Conservation (phyloP, 2,888 invertebrate species). For the Napeogenes inachia region DNA sequence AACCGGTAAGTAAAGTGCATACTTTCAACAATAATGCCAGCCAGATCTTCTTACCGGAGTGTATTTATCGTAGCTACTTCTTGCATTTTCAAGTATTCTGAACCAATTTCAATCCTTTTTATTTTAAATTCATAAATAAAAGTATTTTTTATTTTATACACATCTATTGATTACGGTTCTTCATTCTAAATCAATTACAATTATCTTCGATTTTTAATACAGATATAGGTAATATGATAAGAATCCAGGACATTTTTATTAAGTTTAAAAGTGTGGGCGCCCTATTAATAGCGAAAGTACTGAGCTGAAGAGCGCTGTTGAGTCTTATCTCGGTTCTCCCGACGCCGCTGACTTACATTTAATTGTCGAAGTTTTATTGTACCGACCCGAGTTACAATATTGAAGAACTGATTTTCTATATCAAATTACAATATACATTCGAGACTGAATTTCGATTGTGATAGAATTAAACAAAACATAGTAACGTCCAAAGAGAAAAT, state of each 20-base stretch:
- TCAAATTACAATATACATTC: conserved; percentile 5
- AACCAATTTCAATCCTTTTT: no score
- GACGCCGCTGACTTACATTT: conserved; percentile 67
- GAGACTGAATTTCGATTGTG: not conserved
- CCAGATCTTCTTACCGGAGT: not conserved
- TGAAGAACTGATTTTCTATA: conserved; percentile 16
- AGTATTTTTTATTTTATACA: no score
- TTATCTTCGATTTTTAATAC: not conserved
- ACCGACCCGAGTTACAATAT: conserved; percentile 43
- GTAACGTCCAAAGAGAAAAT: not conserved
- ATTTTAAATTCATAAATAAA: no score
- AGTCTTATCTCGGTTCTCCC: conserved; percentile 66
- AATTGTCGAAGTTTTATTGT: conserved; percentile 75
- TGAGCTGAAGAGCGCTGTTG: conserved; percentile 58
- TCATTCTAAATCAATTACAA: not conserved
- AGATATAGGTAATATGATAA: conserved; percentile 18
- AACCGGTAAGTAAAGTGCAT: conserved; percentile 1
- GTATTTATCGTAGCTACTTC: no score
- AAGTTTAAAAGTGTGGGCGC: conserved; percentile 49
- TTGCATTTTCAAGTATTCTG: no score
- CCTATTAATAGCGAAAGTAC: conserved; percentile 64
- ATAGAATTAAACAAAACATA: not conserved
- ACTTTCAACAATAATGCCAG: not conserved
- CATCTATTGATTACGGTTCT: no score
- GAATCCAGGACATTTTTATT: conserved; percentile 49